phyloP scores from a whole-genome alignment of 2,888 invertebrate species.

The Cosmia trapezina region DNA sequence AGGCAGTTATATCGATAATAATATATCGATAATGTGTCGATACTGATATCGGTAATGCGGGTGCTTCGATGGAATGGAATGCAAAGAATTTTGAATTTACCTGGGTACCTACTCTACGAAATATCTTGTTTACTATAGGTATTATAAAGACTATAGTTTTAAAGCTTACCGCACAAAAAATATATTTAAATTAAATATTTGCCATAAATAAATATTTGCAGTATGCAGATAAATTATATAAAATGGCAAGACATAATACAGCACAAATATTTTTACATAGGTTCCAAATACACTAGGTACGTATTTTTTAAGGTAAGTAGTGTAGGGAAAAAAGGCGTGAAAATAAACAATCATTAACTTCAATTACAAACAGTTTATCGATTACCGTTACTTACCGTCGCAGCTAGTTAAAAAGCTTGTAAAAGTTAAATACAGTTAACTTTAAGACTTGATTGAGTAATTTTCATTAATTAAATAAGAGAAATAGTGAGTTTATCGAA shows the following conservation, averaged over 20 bases:
- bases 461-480: conserved; percentile 49
- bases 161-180: neutral
- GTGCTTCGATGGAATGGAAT: neutral
- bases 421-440: conserved; percentile 41
- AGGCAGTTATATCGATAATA: conserved; percentile 48
- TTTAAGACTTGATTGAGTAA: conserved; percentile 52
- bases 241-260: neutral
- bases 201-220: neutral
- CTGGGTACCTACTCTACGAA: neutral
- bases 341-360: conserved; percentile 18
- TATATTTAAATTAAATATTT: neutral
- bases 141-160: neutral
- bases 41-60: conserved; percentile 21
- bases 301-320: too few relatives aligned
- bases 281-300: neutral
- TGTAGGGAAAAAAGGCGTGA: neutral
- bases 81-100: neutral
- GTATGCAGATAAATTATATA: neutral
- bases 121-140: neutral
- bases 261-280: neutral
- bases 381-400: conserved; percentile 30
- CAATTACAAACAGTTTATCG: conserved; percentile 41
- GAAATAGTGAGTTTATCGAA: conserved; percentile 41
- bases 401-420: conserved; percentile 44
- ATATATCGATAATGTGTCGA: conserved; percentile 46